A percentile compares a stretch with the other conserved stretches of the same genome.
phyloP scores from a whole-genome alignment of 2,113 vertebrate species.

The Turnix velox region DNA sequence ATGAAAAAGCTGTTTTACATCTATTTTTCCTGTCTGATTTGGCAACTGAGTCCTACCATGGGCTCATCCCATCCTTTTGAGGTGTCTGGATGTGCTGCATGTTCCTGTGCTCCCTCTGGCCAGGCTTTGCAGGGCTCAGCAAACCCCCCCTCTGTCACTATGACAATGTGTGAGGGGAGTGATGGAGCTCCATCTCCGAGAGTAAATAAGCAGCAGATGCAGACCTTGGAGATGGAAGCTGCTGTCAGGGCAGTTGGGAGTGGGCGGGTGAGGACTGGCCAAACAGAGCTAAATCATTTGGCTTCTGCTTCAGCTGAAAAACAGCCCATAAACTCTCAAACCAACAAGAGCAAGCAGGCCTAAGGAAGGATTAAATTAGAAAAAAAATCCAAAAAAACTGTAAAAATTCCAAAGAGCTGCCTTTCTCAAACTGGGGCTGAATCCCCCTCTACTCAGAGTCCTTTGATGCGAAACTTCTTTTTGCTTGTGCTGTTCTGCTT shows the following conservation, averaged over 20 bases:
- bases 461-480: background rate
- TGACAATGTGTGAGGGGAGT: background rate
- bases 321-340: background rate
- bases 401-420: background rate
- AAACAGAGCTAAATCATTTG: background rate
- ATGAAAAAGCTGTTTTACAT: background rate
- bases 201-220: background rate
- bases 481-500: fast-evolving
- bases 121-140: background rate
- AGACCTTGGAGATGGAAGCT: background rate
- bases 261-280: background rate
- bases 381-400: background rate
- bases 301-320: background rate
- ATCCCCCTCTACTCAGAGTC: background rate
- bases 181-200: background rate
- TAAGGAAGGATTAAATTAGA: background rate
- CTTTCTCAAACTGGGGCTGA: background rate
- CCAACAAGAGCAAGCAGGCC: background rate
- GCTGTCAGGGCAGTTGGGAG: background rate
- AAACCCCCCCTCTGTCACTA: background rate
- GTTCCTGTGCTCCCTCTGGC: background rate
- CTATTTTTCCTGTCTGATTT: background rate
- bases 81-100: background rate
- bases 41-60: background rate
- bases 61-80: background rate